Conservation (phyloP, 1,140 invertebrate genomes). For the Meloidogyne exigua region DNA sequence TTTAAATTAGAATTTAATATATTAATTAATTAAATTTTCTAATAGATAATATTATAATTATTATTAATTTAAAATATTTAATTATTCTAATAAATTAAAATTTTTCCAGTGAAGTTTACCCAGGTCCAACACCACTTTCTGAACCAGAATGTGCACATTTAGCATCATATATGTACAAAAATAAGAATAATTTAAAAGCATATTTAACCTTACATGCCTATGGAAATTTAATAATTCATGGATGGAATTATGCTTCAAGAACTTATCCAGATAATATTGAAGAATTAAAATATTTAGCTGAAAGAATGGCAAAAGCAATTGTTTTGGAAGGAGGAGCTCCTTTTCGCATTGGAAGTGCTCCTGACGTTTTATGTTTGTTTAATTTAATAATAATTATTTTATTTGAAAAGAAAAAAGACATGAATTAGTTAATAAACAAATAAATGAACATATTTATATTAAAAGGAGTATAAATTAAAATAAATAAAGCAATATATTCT, state of each 20-base stretch:
- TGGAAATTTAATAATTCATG: constrained; percentile 65
- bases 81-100: too few relatives aligned
- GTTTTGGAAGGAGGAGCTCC: constrained; percentile 34
- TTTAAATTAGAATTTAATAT: too few relatives aligned
- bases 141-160: constrained; percentile 49
- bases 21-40: too few relatives aligned
- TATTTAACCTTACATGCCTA: constrained; percentile 59
- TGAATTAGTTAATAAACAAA: too few relatives aligned
- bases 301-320: constrained; percentile 46
- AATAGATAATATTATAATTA: too few relatives aligned
- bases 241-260: constrained; percentile 65
- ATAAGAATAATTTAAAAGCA: constrained; percentile 43
- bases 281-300: constrained; percentile 54
- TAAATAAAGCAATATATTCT: too few relatives aligned
- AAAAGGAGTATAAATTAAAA: too few relatives aligned
- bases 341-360: constrained; percentile 44
- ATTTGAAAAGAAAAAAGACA: too few relatives aligned
- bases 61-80: too few relatives aligned
- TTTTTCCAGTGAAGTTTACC: constrained; percentile 51
- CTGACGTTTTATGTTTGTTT: constrained; percentile 50
- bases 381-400: too few relatives aligned
- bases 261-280: constrained; percentile 59
- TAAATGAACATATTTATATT: too few relatives aligned
- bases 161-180: constrained; percentile 29
- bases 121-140: constrained; percentile 39